A percentile compares a stretch with the other conserved stretches of the same genome.
phyloP scores from a whole-genome alignment of 1,140 invertebrate species.

The Lucilia sericata region DNA sequence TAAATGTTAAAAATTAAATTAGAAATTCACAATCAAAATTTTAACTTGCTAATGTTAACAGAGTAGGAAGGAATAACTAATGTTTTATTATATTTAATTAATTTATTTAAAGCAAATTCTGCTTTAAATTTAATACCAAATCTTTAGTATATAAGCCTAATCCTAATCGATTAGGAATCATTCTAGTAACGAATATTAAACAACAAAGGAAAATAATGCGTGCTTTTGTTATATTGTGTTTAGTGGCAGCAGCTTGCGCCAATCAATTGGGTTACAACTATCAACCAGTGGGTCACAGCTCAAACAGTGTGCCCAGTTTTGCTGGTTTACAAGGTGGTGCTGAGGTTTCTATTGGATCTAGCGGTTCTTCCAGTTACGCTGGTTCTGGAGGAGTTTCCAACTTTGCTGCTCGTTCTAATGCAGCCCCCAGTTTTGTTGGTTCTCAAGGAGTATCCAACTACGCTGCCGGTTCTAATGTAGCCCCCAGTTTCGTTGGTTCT shows the following conservation, averaged over 20 bases:
- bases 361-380: not conserved
- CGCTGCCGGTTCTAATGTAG: not conserved
- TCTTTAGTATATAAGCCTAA: too few species aligned
- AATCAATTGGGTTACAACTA: slow-evolving; percentile 61
- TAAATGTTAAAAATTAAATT: too few species aligned
- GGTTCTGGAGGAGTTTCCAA: not conserved
- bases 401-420: not conserved
- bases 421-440: not conserved
- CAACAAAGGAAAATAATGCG: slow-evolving; percentile 7
- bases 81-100: too few species aligned
- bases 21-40: too few species aligned
- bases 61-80: too few species aligned
- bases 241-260: slow-evolving; percentile 45
- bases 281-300: slow-evolving; percentile 48
- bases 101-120: too few species aligned
- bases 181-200: not conserved
- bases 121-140: too few species aligned
- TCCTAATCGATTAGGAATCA: not conserved
- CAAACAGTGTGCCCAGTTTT: not conserved
- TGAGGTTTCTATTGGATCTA: not conserved
- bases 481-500: not conserved
- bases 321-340: too few species aligned
- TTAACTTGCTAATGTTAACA: too few species aligned
- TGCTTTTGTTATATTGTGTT: slow-evolving; percentile 14
- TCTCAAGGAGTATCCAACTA: not conserved